A percentile compares a stretch with the other conserved stretches of the same genome.
Conservation (phyloP, 2,113 vertebrate species). For the Mungos mungo region DNA sequence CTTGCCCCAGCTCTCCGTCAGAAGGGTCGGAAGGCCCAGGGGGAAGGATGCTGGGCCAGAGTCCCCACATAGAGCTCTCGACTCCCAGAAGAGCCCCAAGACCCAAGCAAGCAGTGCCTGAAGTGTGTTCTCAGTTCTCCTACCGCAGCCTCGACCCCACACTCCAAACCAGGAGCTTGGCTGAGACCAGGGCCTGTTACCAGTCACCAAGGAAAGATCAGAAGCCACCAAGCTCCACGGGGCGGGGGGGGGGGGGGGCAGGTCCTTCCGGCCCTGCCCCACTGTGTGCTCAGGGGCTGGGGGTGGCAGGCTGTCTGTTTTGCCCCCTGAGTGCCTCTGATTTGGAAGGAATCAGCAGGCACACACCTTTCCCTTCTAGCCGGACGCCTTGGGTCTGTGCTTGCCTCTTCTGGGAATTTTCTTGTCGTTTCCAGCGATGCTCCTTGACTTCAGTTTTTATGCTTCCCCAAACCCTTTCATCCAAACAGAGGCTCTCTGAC, state of each 20-base stretch:
- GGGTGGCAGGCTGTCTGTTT: no score
- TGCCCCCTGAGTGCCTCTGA: background rate
- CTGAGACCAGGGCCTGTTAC: background rate
- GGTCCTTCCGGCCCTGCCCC: background rate
- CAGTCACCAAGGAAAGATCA: background rate
- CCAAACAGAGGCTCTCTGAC: background rate
- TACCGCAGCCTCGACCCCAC: background rate
- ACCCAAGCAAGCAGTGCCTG: rapidly evolving
- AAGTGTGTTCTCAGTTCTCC: background rate
- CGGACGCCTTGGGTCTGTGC: background rate
- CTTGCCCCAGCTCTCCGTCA: background rate
- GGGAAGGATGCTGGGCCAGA: background rate
- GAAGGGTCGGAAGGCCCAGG: background rate
- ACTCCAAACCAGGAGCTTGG: background rate
- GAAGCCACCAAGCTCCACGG: background rate
- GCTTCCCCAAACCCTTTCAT: background rate
- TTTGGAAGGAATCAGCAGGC: background rate
- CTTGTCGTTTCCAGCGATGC: background rate
- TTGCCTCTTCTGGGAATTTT: background rate
- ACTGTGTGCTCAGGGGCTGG: background rate
- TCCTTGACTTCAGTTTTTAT: background rate
- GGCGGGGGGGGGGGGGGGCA: rapidly evolving
- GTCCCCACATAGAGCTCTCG: constrained; percentile 36
- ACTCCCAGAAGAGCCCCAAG: constrained; percentile 64
- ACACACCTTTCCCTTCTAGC: no score